Percentiles rank a stretch among this genome's conserved stretches.
phyloP scores from a whole-genome alignment of 2,113 vertebrate species.

The Cyprinodon brontotheroides region DNA sequence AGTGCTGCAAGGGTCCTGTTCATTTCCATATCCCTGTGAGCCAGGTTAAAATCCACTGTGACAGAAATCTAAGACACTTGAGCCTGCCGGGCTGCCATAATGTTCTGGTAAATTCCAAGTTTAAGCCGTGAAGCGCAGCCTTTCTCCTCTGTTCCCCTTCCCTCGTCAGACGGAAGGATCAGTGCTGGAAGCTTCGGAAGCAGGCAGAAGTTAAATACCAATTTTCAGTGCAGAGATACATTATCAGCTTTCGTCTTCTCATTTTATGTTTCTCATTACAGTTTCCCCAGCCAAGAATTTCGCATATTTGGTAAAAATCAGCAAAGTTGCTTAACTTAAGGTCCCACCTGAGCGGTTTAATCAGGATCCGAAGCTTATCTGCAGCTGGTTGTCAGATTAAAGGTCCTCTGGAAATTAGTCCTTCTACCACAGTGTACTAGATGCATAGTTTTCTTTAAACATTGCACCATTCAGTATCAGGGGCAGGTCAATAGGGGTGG shows the following conservation, averaged over 20 bases:
- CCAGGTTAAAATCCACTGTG: slow-evolving; percentile 27
- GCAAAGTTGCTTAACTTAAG: no score
- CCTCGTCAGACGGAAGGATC: slow-evolving; percentile 17
- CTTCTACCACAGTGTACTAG: no score
- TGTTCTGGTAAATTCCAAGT: slow-evolving; percentile 22
- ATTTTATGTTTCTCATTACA: neutral
- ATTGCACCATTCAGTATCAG: no score
- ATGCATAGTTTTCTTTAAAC: no score
- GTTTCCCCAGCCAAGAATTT: neutral
- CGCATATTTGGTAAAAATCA: no score
- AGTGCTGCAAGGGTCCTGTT: slow-evolving; percentile 24
- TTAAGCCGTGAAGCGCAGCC: slow-evolving; percentile 30
- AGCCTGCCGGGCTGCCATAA: slow-evolving; percentile 19
- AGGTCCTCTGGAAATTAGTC: no score
- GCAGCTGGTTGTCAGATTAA: no score
- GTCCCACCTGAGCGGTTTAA: no score
- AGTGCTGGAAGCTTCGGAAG: slow-evolving; percentile 14
- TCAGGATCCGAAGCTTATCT: no score
- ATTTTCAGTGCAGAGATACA: slow-evolving; percentile 6
- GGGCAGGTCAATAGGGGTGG: no score
- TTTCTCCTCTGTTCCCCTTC: slow-evolving; percentile 12
- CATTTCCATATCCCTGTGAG: slow-evolving; percentile 23
- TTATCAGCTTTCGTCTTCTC: neutral
- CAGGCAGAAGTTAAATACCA: slow-evolving; percentile 25
- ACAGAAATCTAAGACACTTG: slow-evolving; percentile 30